Evolutionary conservation across 2,113 vertebrate genomes (phyloP).

Genomic region (Antennarius striatus): DNA sequence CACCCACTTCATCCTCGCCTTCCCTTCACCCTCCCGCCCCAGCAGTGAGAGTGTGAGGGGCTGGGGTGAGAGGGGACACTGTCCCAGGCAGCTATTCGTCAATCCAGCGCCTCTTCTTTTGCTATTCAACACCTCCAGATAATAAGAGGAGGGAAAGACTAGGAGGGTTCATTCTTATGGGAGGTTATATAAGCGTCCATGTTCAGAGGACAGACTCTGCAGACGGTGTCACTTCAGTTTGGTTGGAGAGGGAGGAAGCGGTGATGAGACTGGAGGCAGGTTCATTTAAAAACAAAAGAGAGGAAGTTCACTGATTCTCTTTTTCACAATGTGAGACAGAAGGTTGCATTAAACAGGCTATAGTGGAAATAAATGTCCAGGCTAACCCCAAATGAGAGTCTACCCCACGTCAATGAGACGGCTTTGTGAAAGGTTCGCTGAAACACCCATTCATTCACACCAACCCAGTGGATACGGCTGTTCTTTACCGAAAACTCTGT

Average conservation of each 20-base stretch:
- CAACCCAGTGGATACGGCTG: too few species aligned
- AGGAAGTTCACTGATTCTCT: conserved; percentile 45
- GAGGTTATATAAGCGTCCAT: conserved; percentile 47
- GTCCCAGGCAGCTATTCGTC: conserved; percentile 46
- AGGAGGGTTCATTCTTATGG: conserved; percentile 57
- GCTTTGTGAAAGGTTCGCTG: too few species aligned
- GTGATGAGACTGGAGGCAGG: conserved; percentile 1
- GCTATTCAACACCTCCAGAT: conserved; percentile 60
- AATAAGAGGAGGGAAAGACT: conserved; percentile 53
- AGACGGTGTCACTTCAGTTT: conserved; percentile 22
- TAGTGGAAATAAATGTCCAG: conserved; percentile 22
- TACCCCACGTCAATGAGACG: too few species aligned
- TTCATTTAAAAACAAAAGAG: conserved; percentile 39
- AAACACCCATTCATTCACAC: too few species aligned
- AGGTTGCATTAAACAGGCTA: not conserved
- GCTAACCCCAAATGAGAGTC: not conserved
- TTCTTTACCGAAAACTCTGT: too few species aligned
- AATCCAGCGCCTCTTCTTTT: conserved; percentile 40
- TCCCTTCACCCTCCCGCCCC: conserved; percentile 18
- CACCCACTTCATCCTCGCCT: conserved; percentile 21
- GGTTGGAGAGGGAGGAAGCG: conserved; percentile 3
- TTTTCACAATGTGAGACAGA: conserved; percentile 6
- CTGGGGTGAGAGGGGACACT: conserved; percentile 38
- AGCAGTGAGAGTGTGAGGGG: conserved; percentile 61
- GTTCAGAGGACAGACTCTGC: conserved; percentile 28